Percentiles rank a stretch among this genome's conserved stretches.
Conservation (phyloP, 2,797 vertebrate genomes). For the Nothura maculosa region DNA sequence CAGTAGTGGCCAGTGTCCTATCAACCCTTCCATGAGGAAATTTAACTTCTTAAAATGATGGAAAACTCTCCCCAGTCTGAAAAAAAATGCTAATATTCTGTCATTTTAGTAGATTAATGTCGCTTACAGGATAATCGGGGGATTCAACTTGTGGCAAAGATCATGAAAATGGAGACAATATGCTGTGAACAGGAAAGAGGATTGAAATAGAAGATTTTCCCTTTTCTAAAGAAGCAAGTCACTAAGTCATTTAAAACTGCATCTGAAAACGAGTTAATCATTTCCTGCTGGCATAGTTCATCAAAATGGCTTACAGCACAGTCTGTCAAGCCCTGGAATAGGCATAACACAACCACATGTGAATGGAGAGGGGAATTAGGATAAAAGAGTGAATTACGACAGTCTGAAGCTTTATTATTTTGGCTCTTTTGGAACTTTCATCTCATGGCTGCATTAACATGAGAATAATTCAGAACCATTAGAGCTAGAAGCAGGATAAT, state of each 20-base stretch:
- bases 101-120: neutral
- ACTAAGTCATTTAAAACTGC: neutral
- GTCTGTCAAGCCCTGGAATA: neutral
- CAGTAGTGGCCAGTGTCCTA: neutral
- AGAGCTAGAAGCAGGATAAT: neutral
- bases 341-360: neutral
- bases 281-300: neutral
- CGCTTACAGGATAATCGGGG: neutral
- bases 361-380: neutral
- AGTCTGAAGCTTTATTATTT: neutral
- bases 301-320: neutral
- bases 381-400: neutral
- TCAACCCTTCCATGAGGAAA: neutral
- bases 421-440: neutral
- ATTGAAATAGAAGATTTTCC: neutral
- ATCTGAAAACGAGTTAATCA: neutral
- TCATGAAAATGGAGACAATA: neutral
- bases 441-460: neutral
- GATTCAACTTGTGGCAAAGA: neutral
- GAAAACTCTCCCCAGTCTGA: fast-evolving
- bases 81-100: fast-evolving
- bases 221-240: neutral
- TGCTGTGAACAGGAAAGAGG: neutral
- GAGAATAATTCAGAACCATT: neutral
- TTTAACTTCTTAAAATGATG: neutral